Evolutionary conservation across 2,113 vertebrate species (phyloP).

Genomic region (Ia io): DNA sequence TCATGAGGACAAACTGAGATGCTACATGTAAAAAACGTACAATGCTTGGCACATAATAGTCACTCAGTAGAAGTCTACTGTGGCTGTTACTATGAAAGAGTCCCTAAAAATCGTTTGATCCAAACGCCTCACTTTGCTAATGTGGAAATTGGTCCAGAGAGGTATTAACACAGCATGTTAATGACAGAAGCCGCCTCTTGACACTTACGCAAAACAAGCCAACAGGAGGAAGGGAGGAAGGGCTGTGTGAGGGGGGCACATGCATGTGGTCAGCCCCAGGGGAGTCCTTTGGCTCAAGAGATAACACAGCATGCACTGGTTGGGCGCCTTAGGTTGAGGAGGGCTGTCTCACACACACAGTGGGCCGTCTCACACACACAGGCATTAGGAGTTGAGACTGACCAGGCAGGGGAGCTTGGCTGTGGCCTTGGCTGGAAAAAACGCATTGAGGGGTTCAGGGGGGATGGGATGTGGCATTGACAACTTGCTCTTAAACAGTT

Average conservation of each 20-base stretch:
- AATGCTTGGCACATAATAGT: neutral
- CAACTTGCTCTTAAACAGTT: neutral
- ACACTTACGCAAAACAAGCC: neutral
- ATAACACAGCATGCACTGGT: too few species aligned
- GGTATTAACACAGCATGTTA: neutral
- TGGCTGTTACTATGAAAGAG: neutral
- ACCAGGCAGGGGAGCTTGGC: neutral
- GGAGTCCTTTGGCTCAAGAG: neutral
- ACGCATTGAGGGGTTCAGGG: neutral
- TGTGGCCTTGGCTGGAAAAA: neutral
- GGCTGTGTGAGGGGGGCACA: fast-evolving
- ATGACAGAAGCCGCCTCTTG: neutral
- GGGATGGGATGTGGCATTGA: neutral
- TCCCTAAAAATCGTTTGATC: neutral
- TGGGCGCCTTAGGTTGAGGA: neutral
- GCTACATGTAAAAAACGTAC: neutral
- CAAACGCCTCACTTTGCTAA: neutral
- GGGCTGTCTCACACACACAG: neutral
- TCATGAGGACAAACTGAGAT: neutral
- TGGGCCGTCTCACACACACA: neutral
- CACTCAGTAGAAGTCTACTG: neutral
- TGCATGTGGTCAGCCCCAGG: neutral
- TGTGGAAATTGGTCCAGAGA: neutral
- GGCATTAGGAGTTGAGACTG: neutral
- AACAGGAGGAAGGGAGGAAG: neutral